Base-by-base conservation (phyloP, 2,888 invertebrate genomes). In the Scotopteryx bipunctaria region DNA sequence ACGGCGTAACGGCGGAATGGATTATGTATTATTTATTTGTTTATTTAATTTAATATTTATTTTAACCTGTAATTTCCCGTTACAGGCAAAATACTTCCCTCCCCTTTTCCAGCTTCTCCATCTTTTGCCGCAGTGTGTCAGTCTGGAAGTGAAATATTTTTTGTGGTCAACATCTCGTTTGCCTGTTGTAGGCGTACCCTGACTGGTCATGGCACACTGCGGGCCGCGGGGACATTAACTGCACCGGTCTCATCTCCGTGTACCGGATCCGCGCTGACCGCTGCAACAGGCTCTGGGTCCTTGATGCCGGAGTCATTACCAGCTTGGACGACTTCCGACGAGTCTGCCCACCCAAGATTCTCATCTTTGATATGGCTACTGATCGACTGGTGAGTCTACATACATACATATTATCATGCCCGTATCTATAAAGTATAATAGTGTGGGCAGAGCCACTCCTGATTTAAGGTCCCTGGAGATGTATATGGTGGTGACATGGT, bases 211-310 rank as follows among this genome's bases (percentile, higher is more conserved):
- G 93, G 92, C 96, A 96, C 65, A 90, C 91, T 0, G 93, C 94
- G 0, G 94, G 94, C 0, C 92, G 92, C 13, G 93, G 93, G 0
- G 92, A 93, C 63, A 92, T 93, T 73, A 95, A 95, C 83, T 96
- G 96, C 76, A 93, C 94, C 11, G 93, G 94, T 0, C 77, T 97
- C 17, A 93, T 96, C 45, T 96, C 96, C 0, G 95, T 96, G 32
- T 96, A 96, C 86, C 91, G 96, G 15, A 80, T 94, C 38, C 92
- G 94, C 11, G 88, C 93, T 21, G 96, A 96, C 77, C 92, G 94
- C n/a, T 96, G 96, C 83, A 94, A 96, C 78, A 91, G 96, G 11
- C 86, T 96, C 2, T 96, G 96, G 96, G 94, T 95, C 1, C 82
- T 96, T 48, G 96, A 97, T 81, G 93, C 95, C 1, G 96, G 95